Percentiles rank a stretch among this genome's conserved stretches.
phyloP scores from a whole-genome alignment of 1,140 invertebrate genomes.

The Drosophila equinoxialis region DNA sequence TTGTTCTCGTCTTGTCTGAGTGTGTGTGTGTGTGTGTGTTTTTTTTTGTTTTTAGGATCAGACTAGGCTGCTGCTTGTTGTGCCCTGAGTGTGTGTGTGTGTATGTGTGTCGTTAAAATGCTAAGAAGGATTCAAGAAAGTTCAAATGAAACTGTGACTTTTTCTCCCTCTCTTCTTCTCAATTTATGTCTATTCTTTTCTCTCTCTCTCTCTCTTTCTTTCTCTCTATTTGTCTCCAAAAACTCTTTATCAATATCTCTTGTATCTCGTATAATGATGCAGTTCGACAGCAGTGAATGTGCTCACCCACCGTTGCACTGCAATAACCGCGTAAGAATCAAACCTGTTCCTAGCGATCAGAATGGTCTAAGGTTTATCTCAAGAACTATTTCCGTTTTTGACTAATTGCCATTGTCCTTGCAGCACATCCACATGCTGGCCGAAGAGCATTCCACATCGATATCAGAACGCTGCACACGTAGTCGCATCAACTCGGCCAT shows the following conservation, averaged over 20 bases:
- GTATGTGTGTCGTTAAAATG: background rate
- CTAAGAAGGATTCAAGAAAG: background rate
- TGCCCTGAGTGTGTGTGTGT: background rate
- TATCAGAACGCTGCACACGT: constrained; percentile 85
- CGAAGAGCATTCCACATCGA: constrained; percentile 81
- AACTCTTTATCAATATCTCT: constrained; percentile 15
- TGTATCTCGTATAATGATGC: constrained; percentile 33
- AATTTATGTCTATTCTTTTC: constrained; percentile 30
- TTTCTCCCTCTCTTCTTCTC: constrained; percentile 7
- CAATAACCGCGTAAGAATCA: constrained; percentile 77
- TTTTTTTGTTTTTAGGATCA: background rate
- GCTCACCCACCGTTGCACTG: constrained; percentile 81
- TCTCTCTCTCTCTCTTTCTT: constrained; percentile 46
- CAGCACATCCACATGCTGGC: constrained; percentile 87
- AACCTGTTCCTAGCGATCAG: background rate
- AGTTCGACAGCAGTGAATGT: constrained; percentile 82
- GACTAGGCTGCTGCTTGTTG: background rate
- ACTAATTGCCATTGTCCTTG: constrained; percentile 39
- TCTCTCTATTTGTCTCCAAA: constrained; percentile 36
- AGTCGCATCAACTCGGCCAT: constrained; percentile 91
- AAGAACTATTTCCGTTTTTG: background rate
- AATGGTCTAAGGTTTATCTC: constrained; percentile 9
- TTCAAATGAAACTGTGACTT: constrained; percentile 4
- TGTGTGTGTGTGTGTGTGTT: background rate
- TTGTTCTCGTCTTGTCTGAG: background rate